Evolutionary conservation across 37 sponge, comb jelly and placozoan species (phyloP), one percentile per base, ranked within the genome.

Genomic region (Amphimedon queenslandica): DNA sequence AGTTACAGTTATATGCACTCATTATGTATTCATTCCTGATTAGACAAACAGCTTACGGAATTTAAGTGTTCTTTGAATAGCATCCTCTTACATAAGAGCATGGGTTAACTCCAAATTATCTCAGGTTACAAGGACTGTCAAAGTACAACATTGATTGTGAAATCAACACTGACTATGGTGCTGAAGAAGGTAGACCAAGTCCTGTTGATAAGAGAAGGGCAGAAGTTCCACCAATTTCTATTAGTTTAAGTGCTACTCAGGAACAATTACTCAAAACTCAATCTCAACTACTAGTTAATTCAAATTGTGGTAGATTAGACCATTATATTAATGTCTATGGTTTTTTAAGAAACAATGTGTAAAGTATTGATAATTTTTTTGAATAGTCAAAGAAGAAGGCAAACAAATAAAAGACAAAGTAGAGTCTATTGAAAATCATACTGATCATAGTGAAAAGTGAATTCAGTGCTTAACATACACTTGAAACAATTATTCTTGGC

Each of bases 131-230:
- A 33, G 64, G 64, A 11, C 33, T 63, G 64, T 63, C 64, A 6
- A 33, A 63, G 2, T n/a, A n/a, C n/a, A n/a, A n/a, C n/a, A n/a
- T n/a, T n/a, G n/a, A n/a, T n/a, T n/a, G n/a, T n/a, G n/a, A n/a
- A n/a, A n/a, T n/a, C n/a, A n/a, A n/a, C n/a, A n/a, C n/a, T n/a
- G 64, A 20, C 27, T 63, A 63, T 13, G 25, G 64, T 30, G 64
- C 33, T 63, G 64, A 63, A 34, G 64, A n/a, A n/a, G n/a, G 25
- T 34, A 13, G 33, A 13, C 4, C 64, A 34, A 63, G 33, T 63
- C 64, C 64, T 63, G 31, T 63, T 63, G 64, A 63, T 63, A 33
- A 63, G 64, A 29, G 64, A 18, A 34, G 13, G 25, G 64, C 33
- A 30, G 33, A 33, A 34, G 64, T 10, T 63, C 64, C 24, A 20